Conservation (phyloP, 2,113 vertebrate genomes). For the Pantherophis guttatus region DNA sequence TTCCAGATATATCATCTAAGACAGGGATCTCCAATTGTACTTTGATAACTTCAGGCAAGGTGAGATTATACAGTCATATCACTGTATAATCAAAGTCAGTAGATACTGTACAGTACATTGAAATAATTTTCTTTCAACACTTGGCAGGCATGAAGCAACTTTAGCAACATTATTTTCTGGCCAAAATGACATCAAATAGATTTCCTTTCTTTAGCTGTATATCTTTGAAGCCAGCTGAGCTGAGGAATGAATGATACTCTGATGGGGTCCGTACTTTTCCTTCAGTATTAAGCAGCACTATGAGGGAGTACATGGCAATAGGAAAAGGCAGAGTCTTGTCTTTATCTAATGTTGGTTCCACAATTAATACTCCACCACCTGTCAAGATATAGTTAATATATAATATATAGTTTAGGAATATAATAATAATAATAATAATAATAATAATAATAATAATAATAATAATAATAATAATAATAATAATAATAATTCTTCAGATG, state of each 20-base stretch:
- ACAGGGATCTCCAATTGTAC: not conserved
- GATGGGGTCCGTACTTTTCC: not conserved
- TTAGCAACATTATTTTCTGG: not conserved
- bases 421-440: not conserved
- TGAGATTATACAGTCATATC: not conserved
- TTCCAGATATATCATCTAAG: no score
- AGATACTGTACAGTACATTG: not conserved
- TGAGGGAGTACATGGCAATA: not conserved
- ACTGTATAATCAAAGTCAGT: not conserved
- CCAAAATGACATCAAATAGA: not conserved
- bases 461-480: no score
- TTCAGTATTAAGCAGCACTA: not conserved
- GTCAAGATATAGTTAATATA: not conserved
- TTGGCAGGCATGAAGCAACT: not conserved
- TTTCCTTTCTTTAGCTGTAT: not conserved
- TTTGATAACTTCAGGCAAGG: not conserved
- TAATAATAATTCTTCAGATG: not conserved
- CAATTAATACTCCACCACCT: not conserved
- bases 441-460: no score
- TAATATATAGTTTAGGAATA: not conserved
- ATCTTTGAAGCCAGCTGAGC: not conserved
- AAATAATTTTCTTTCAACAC: not conserved
- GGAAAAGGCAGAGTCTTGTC: not conserved
- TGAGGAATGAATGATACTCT: not conserved
- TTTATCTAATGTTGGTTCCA: not conserved